Evolutionary conservation across 2,113 vertebrate genomes (phyloP).

Genomic region (Siphamia tubifer): DNA sequence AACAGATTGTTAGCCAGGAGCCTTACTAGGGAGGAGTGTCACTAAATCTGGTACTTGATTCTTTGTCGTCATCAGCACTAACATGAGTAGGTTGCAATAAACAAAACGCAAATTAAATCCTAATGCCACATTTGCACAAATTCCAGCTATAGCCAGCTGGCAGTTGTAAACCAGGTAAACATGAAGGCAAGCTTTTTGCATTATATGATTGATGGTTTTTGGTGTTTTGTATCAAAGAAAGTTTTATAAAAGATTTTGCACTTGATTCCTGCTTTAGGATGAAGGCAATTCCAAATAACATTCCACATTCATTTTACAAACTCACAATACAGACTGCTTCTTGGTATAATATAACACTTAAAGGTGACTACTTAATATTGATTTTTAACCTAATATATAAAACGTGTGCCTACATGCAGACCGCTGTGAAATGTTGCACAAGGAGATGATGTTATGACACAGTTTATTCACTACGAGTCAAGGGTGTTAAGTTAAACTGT

Average conservation of each 20-base stretch:
- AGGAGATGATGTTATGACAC: neutral
- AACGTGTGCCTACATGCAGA: conserved; percentile 32
- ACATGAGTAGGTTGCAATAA: neutral
- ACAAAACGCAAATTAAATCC: conserved; percentile 6
- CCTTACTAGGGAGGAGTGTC: neutral
- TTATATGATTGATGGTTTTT: conserved; percentile 30
- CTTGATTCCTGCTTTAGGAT: conserved; percentile 6
- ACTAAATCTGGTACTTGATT: conserved; percentile 8
- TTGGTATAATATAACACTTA: neutral
- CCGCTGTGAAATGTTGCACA: conserved; percentile 22
- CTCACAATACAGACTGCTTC: conserved; percentile 23
- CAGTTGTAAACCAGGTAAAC: neutral
- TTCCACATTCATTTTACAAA: conserved; percentile 18
- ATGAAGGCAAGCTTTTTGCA: conserved; percentile 27
- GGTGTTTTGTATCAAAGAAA: neutral
- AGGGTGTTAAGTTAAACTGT: neutral
- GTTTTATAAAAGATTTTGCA: conserved; percentile 11
- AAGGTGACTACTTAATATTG: neutral
- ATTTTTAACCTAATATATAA: neutral
- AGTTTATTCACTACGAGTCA: conserved; percentile 18
- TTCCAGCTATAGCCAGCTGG: neutral
- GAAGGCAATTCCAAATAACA: conserved; percentile 5
- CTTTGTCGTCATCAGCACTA: conserved; percentile 20
- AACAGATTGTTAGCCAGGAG: conserved; percentile 43
- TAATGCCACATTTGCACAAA: conserved; percentile 26